Conservation (phyloP, 2,113 vertebrate genomes). For the Gobiocypris rarus region DNA sequence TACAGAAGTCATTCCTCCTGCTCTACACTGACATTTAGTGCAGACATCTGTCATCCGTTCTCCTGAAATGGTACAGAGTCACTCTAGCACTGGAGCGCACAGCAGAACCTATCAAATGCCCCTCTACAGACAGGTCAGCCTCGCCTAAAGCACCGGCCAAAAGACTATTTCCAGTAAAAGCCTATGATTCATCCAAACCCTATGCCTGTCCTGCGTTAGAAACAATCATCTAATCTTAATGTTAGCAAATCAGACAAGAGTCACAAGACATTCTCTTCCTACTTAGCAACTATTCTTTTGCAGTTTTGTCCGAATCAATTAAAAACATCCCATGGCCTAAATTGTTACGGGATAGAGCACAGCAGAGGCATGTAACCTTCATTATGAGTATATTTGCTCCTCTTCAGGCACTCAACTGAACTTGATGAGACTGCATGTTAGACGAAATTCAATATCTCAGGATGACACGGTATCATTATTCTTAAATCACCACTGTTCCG, state of each 20-base stretch:
- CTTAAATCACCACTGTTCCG: slow-evolving; percentile 13
- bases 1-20: slow-evolving; percentile 64
- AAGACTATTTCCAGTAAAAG: background rate
- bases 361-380: slow-evolving; percentile 15
- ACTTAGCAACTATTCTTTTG: background rate
- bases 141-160: background rate
- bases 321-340: slow-evolving; percentile 6
- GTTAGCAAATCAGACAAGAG: background rate
- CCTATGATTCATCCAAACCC: background rate
- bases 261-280: slow-evolving; percentile 18
- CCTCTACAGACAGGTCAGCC: background rate
- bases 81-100: slow-evolving; percentile 54
- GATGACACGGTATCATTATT: slow-evolving; percentile 20
- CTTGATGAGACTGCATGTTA: slow-evolving; percentile 15
- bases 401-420: slow-evolving; percentile 14
- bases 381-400: background rate
- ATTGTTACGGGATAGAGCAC: background rate
- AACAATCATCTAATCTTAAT: background rate
- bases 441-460: slow-evolving; percentile 24
- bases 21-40: slow-evolving; percentile 69
- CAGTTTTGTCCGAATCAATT: background rate
- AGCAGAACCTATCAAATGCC: slow-evolving; percentile 24
- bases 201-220: background rate
- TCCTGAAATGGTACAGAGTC: slow-evolving; percentile 23
- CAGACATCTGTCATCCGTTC: slow-evolving; percentile 58